Evolutionary conservation across 2,113 vertebrate genomes (phyloP), one percentile per base, ranked within the genome.

Genomic region (Mustela lutreola): DNA sequence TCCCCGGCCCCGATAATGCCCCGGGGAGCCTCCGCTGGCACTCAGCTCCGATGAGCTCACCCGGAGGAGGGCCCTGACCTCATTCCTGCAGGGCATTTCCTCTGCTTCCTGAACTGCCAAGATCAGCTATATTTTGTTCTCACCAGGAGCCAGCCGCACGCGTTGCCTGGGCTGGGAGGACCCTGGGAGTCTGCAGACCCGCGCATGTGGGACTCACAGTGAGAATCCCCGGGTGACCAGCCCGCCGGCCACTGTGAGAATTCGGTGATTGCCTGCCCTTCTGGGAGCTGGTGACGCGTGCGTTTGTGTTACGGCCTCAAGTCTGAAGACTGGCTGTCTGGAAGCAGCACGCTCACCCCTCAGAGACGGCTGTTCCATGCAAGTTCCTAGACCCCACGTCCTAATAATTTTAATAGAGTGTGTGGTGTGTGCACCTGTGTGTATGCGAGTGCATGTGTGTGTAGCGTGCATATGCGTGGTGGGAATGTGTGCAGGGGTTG

Each of bases 261-360:
- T 2, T 31, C 14, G 45, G 19, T 0, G 50, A 6, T 1, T 0
- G 6, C 26, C 11, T n/a, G 82, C 19, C 14, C 0, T 1, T 4
- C 6, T 12, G 8, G 31, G 14, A 42, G 12, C 56, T n/a, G 28
- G 19, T 4, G 2, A 1, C 11, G 5, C 6, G 1, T 1, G 15
- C 0, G 12, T 31, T 22, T 45, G n/a, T 22, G 2, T 31, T 5
- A 12, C 0, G 11, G 22, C 33, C n/a, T 42, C 26, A 62, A 22
- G 26, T 58, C 71, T 15, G 21, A 80, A 39, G 39, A 39, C 58
- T 24, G 56, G 45, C 84, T 33, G 1, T 65, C 7, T 79, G 36
- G 56, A 67, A 84, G n/a, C 62, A 45, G 33, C 1, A 22, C 14
- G 56, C 19, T 75, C 31, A 56, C 5, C 21, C 33, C 53, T 76